These are phyloP conservation scores for Pardalotus punctatus DNA, from an alignment of 2,113 vertebrate genomes.

Conservation along the genomic window DNA sequence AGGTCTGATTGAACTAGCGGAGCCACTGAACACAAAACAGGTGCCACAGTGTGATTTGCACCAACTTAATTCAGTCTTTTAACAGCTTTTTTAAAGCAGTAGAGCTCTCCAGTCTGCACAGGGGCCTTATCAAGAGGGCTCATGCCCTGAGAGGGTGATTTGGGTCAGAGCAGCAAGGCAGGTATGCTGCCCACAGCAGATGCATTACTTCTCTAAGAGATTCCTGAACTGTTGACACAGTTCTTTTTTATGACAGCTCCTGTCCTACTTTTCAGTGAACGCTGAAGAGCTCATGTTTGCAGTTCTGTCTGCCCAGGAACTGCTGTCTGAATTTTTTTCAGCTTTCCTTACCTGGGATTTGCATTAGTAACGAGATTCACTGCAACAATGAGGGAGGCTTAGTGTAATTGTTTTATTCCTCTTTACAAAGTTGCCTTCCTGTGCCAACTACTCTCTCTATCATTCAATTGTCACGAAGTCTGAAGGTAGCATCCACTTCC, in stretches of 20 bases:
- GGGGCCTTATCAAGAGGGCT: not conserved
- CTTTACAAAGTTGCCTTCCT: not conserved
- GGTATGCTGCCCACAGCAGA: not conserved
- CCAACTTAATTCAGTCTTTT: not conserved
- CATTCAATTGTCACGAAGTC: not conserved
- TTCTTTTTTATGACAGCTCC: constrained; percentile 17
- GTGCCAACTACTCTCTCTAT: not conserved
- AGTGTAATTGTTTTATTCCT: not conserved
- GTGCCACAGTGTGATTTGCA: not conserved
- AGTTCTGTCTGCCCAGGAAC: not conserved
- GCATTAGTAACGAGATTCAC: not conserved
- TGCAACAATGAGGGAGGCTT: not conserved
- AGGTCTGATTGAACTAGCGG: not conserved
- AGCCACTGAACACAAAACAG: not conserved
- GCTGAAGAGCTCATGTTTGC: not conserved
- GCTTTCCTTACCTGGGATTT: not conserved
- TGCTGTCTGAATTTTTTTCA: not conserved
- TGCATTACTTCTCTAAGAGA: not conserved
- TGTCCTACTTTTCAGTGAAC: constrained; percentile 38
- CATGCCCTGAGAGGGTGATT: accelerated
- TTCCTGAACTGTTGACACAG: constrained; percentile 46
- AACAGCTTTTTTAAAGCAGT: not conserved
- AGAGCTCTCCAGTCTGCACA: not conserved
- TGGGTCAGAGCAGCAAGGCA: not conserved
- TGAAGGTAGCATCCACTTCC: not conserved